Evolutionary conservation across 2,888 invertebrate species (phyloP), one percentile per base, ranked within the genome.

Genomic region (Chrysolina americana): DNA sequence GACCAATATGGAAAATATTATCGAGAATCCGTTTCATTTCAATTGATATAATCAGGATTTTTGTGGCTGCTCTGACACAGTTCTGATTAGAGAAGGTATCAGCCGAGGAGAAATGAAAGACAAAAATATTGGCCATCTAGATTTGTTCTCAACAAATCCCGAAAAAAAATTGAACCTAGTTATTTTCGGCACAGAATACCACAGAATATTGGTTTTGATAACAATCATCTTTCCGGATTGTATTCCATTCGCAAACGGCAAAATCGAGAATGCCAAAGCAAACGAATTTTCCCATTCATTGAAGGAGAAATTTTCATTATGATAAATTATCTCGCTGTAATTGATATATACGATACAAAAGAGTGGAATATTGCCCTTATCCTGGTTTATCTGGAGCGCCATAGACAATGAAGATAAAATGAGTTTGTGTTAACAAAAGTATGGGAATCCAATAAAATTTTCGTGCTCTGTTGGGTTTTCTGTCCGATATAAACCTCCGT

Each of bases 281-380:
- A 53, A 53, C 53, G n/a, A 19, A 68, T 68, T 53, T 41, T 68
- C 68, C 53, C n/a, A 53, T 68, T 36, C 68, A 53, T 68, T 19
- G 68, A 73, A 74, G 59, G 75, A 72, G 78, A 78, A 77, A 79
- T 77, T 79, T 78, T 72, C 68, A 71, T 76, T 71, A 75, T 81
- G 81, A 82, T 81, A 78, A 81, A 82, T 81, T 79, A 78, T 76
- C 62, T 59, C 68, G 75, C 65, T 65, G 75, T 81, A 82, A 82
- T 81, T 82, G 82, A 80, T 80, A 82, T 81, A 80, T 81, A 82
- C 80, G 81, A 79, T 80, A 74, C 78, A 75, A 69, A 78, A 75
- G 76, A 78, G 76, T 79, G 76, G 77, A 76, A 77, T 79, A 77
- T 77, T 53, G 65, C 70, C 64, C 77, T 74, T 75, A 65, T 59